Conservation (phyloP, 2,797 vertebrate species). For the Poeciliopsis paucimaculata region DNA sequence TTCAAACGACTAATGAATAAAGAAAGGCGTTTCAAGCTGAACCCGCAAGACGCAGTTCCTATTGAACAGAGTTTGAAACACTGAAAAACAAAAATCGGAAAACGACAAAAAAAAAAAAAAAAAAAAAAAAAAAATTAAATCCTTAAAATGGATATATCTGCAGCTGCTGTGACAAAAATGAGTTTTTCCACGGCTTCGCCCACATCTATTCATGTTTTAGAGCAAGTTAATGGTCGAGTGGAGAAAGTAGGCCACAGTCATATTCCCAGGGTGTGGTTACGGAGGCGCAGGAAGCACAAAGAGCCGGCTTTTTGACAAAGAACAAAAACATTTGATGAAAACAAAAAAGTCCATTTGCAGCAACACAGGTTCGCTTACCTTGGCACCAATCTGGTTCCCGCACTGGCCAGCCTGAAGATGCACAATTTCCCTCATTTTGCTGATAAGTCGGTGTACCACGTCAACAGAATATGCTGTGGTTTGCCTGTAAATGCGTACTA, state of each 20-base stretch:
- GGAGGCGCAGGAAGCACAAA: slow-evolving; percentile 65
- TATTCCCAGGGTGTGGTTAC: slow-evolving; percentile 70
- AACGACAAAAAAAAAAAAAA: too few species aligned
- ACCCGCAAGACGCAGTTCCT: neutral
- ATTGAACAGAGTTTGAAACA: neutral
- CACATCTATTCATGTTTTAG: neutral
- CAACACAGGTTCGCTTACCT: slow-evolving; percentile 67
- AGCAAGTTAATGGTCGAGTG: neutral
- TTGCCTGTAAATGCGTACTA: slow-evolving; percentile 27
- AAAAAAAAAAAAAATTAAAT: neutral
- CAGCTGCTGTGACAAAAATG: neutral
- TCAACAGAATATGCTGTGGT: neutral
- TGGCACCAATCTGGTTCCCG: slow-evolving; percentile 86
- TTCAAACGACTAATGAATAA: neutral
- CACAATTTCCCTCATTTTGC: slow-evolving; percentile 85
- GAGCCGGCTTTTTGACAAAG: neutral
- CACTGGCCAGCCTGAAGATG: slow-evolving; percentile 87
- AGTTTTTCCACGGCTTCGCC: too few species aligned
- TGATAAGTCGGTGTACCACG: accelerated
- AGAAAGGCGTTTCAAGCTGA: neutral
- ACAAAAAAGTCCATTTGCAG: neutral
- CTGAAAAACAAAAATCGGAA: neutral
- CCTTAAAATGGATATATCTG: neutral
- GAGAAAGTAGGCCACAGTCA: slow-evolving; percentile 11
- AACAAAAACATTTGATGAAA: neutral